phyloP scores from a whole-genome alignment of 2,888 invertebrate species.

The Chouioia cunea region DNA sequence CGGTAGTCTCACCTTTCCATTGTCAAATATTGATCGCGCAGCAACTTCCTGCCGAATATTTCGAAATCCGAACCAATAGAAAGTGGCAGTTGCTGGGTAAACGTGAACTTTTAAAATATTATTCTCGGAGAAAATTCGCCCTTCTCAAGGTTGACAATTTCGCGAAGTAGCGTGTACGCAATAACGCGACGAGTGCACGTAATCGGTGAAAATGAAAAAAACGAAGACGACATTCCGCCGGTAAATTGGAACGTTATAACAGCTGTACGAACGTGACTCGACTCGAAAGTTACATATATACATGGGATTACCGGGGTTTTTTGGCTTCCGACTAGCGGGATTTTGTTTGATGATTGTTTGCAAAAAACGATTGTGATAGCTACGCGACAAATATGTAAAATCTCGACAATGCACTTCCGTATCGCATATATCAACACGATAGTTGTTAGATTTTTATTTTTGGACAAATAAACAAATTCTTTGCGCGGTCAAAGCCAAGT shows the following conservation, averaged over 20 bases:
- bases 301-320: too few species aligned
- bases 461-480: too few species aligned
- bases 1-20: background rate
- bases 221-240: background rate
- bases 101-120: background rate
- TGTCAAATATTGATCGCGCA: conserved; percentile 22
- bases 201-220: conserved; percentile 25
- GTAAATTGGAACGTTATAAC: conserved; percentile 3
- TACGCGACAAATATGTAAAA: too few species aligned
- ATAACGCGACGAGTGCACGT: background rate
- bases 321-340: too few species aligned
- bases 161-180: background rate
- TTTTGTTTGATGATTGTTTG: too few species aligned
- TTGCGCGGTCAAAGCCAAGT: too few species aligned
- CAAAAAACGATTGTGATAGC: too few species aligned
- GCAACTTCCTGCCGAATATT: conserved; percentile 11
- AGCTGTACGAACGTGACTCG: background rate
- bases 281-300: background rate
- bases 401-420: too few species aligned
- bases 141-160: conserved; percentile 25
- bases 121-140: background rate
- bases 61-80: conserved; percentile 17
- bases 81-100: background rate
- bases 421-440: too few species aligned
- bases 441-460: too few species aligned